These are phyloP conservation scores for Myzus persicae DNA, from an alignment of 1,140 invertebrate species.

Conservation along the genomic window DNA sequence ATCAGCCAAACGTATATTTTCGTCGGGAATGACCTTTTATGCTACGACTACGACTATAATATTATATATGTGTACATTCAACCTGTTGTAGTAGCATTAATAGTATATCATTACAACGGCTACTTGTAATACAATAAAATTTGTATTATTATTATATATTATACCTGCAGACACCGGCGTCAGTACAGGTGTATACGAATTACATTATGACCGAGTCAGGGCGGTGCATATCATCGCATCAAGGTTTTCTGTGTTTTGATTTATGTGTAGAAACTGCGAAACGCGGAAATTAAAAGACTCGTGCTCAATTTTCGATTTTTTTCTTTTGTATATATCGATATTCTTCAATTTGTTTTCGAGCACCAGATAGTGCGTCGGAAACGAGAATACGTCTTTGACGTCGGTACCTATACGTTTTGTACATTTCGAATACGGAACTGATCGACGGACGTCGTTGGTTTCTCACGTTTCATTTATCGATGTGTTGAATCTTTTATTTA, in stretches of 20 bases:
- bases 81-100: conserved; percentile 16
- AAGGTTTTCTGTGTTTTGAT: conserved; percentile 8
- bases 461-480: background rate
- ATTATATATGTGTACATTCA: background rate
- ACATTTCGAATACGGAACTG: background rate
- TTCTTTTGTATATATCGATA: background rate
- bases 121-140: conserved; percentile 9
- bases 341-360: background rate
- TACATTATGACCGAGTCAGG: conserved; percentile 7
- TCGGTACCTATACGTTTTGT: background rate
- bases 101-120: conserved; percentile 18
- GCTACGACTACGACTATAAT: too few species aligned
- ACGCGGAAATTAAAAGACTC: conserved; percentile 1
- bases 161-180: background rate
- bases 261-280: background rate
- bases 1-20: background rate
- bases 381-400: background rate
- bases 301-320: background rate
- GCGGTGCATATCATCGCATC: background rate
- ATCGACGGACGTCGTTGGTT: background rate
- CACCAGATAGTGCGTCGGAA: background rate
- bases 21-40: background rate
- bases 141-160: background rate
- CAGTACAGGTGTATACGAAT: background rate
- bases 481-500: background rate